phyloP scores from a whole-genome alignment of 2,113 vertebrate genomes.

The Mellivora capensis region DNA sequence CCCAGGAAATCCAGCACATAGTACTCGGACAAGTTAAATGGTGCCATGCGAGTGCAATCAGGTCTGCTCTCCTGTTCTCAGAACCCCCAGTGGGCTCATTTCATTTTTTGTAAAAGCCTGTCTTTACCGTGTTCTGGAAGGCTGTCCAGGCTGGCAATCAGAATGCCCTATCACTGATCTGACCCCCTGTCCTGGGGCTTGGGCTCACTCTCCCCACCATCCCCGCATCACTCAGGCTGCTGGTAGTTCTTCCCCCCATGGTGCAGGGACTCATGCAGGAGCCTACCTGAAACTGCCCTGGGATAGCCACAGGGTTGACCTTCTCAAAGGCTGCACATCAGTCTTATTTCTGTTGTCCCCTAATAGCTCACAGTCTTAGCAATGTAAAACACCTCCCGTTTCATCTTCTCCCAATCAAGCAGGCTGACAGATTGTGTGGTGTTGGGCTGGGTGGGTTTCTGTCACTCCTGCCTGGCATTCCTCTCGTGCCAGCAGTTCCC shows the following conservation, averaged over 20 bases:
- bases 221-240: fast-evolving
- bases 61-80: not conserved
- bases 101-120: not conserved
- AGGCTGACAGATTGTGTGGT: fast-evolving
- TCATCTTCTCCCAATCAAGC: fast-evolving
- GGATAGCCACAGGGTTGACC: not conserved
- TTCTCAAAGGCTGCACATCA: not conserved
- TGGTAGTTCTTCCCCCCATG: not conserved
- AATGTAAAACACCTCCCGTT: too few species aligned
- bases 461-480: too few species aligned
- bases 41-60: fast-evolving
- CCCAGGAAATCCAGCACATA: not conserved
- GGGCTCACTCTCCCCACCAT: not conserved
- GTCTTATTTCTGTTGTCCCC: not conserved
- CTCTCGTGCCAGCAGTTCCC: not conserved
- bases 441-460: not conserved
- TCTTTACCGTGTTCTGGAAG: fast-evolving
- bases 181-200: not conserved
- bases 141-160: fast-evolving
- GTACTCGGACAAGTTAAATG: not conserved
- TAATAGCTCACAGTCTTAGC: not conserved
- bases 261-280: fast-evolving
- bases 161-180: not conserved
- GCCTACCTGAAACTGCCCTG: not conserved
- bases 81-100: not conserved